A percentile compares a stretch with the other conserved stretches of the same genome.
Evolutionary conservation across 2,888 invertebrate genomes (phyloP).

Genomic region (Synergus umbraculus): DNA sequence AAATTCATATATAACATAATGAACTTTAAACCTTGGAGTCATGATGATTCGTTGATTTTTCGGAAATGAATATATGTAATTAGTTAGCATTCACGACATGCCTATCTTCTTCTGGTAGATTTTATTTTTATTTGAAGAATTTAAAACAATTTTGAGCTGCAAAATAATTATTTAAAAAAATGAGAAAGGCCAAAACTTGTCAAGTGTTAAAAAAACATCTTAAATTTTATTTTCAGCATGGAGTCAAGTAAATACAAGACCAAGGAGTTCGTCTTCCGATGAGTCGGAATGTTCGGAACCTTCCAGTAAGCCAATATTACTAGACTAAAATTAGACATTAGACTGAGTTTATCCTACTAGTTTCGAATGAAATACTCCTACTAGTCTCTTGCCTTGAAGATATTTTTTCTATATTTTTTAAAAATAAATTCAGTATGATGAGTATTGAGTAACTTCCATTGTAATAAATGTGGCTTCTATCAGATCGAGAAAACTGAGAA

Average conservation of each 20-base stretch:
- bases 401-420: too few relatives aligned
- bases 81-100: conserved; percentile 4
- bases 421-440: too few relatives aligned
- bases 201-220: conserved; percentile 43
- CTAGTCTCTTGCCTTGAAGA: neutral
- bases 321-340: conserved; percentile 12
- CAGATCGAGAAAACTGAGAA: too few relatives aligned
- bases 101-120: neutral
- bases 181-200: neutral
- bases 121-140: neutral
- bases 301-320: conserved; percentile 63
- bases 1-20: neutral
- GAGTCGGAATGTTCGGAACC: conserved; percentile 77
- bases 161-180: conserved; percentile 32
- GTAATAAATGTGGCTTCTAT: too few relatives aligned
- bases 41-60: conserved; percentile 34
- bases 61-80: neutral
- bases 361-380: neutral
- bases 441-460: too few relatives aligned
- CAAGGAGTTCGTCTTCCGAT: conserved; percentile 80
- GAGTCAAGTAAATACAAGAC: conserved; percentile 81
- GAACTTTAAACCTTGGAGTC: conserved; percentile 28
- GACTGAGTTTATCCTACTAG: neutral
- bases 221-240: conserved; percentile 79
- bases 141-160: neutral